phyloP scores from a whole-genome alignment of 1,140 invertebrate species.

The Drosophila kurseongensis region DNA sequence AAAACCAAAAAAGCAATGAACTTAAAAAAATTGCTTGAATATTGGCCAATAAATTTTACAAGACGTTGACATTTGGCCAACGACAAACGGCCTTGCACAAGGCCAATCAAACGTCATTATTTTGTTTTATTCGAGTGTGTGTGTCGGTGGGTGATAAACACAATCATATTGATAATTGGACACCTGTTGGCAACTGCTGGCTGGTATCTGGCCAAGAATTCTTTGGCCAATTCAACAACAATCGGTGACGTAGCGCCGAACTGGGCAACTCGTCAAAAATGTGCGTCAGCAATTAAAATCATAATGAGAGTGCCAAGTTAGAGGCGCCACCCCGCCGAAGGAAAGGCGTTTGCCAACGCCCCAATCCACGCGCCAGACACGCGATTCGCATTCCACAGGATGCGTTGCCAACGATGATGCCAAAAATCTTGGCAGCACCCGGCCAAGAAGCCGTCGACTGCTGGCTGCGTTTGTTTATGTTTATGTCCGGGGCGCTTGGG shows the following conservation, averaged over 20 bases:
- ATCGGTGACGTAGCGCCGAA: constrained; percentile 68
- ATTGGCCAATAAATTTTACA: constrained; percentile 83
- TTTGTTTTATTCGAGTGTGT: constrained; percentile 6
- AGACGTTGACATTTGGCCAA: constrained; percentile 75
- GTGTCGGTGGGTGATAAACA: constrained; percentile 42
- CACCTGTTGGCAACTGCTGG: constrained; percentile 62
- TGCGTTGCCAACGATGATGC: constrained; percentile 73
- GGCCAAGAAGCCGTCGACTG: constrained; percentile 33
- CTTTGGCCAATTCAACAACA: constrained; percentile 73
- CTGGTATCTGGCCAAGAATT: constrained; percentile 54
- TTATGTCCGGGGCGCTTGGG: constrained; percentile 53
- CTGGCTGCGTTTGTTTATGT: constrained; percentile 65
- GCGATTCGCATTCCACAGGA: constrained; percentile 67
- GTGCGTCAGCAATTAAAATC: constrained; percentile 83
- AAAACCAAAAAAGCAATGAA: constrained; percentile 34
- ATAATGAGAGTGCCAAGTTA: constrained; percentile 79
- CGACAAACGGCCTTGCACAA: constrained; percentile 64
- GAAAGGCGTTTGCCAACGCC: constrained; percentile 15
- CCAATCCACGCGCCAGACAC: constrained; percentile 58
- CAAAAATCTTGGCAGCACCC: constrained; percentile 69
- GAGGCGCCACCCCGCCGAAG: constrained; percentile 47
- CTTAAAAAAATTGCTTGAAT: constrained; percentile 60
- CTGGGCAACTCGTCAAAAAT: constrained; percentile 81
- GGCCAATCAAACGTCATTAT: constrained; percentile 76
- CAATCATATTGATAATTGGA: constrained; percentile 74